phyloP scores from a whole-genome alignment of 2,113 vertebrate genomes.

The Oriolus oriolus region DNA sequence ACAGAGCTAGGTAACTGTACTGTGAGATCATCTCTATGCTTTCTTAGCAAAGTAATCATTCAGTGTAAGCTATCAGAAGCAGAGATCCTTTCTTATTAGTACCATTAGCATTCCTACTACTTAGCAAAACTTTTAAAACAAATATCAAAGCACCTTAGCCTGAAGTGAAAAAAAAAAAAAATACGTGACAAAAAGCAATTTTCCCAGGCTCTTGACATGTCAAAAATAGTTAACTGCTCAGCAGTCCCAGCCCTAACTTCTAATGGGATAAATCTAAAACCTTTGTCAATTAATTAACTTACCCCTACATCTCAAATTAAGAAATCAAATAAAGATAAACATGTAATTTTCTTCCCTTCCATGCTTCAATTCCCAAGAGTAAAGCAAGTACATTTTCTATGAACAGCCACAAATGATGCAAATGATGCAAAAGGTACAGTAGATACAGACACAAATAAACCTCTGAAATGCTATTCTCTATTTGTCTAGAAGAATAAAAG shows the following conservation, averaged over 20 bases:
- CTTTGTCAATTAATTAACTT: constrained; percentile 54
- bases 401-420: not conserved
- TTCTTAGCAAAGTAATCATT: constrained; percentile 28
- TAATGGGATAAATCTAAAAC: constrained; percentile 47
- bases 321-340: constrained; percentile 59
- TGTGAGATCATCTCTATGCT: not conserved
- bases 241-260: not conserved
- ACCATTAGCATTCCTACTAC: not conserved
- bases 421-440: not conserved
- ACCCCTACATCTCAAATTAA: constrained; percentile 35
- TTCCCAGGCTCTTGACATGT: not conserved
- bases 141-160: not conserved
- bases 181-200: not conserved
- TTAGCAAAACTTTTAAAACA: constrained; percentile 17
- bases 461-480: not conserved
- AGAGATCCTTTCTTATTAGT: not conserved
- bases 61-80: not conserved
- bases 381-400: not conserved
- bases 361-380: constrained; percentile 19
- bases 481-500: not conserved
- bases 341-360: constrained; percentile 44
- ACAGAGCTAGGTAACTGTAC: not conserved
- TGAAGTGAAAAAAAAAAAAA: not conserved
- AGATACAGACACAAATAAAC: not conserved
- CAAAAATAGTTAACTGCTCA: constrained; percentile 12